Base-by-base conservation (phyloP, 2,113 vertebrate species). In the Ifrita kowaldi region DNA sequence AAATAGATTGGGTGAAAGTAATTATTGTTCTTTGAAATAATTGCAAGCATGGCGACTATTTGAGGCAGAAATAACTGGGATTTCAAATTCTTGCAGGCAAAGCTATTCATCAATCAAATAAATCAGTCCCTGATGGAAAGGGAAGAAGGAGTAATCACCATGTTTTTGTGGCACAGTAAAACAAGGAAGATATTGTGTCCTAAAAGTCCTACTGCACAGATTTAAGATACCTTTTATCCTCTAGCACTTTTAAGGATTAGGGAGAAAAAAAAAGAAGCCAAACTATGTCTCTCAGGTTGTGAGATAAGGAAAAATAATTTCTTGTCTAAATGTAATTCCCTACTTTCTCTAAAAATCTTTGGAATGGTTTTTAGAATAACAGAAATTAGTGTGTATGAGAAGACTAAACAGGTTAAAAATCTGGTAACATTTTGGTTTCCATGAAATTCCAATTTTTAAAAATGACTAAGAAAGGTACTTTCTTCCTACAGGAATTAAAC, bases 1-100 rank as follows among this genome's bases (percentile, higher is more conserved):
- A 74, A 67, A 86, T 88, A 84, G 37, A 84, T 88, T 50, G 86
- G 42, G 59, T 86, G 90, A 89, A 95, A 92, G 73, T 90, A 88
- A 76, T 95, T 95, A 84, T 84, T 95, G 63, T 80, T 93, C 62
- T 87, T 86, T 83, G 71, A 93, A 96, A 84, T 94, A 86, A 88
- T 93, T 95, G 75, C n/a, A 96, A 94, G 44, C 52, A 33, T 71
- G 82, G 88, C 64, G 71, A 64, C 50, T 85, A 47, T 91, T 80
- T 87, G 55, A 74, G 68, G 67, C 85, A 84, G 76, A 92, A 96
- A 81, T 88, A 94, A 84, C 73, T 59, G 52, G 6, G 64, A 74
- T 86, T 94, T 96, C 76, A 81, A 50, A 86, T 90, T 93, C 71
- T 84, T 93, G 53, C 79, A 75, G 60, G 60, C 79, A 90, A 70